Base-by-base conservation (phyloP, 92 coral and sea anemone genomes). In the Ricordea florida region DNA sequence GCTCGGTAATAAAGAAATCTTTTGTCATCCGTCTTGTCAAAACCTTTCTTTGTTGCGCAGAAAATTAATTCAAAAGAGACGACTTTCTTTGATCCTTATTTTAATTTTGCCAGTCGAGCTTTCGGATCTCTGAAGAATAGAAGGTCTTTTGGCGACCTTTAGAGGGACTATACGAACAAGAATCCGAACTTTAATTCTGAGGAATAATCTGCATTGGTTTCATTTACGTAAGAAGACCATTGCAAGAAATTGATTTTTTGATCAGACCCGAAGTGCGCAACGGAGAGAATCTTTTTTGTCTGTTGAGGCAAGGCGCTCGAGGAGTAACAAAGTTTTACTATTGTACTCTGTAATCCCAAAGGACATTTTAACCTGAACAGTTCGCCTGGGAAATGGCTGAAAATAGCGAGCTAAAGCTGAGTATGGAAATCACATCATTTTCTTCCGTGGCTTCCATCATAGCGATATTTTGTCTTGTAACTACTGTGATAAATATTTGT, bases 391-490 rank as follows among this genome's bases (percentile, higher is more conserved):
- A 69, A 38, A 69, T 69, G 76, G 64, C 40, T 3, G 36, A 69
- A 9, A 40, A 8, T 37, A 29, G 46, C 11, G 84, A 76, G 9
- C 35, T 51, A 9, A 79, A 49, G 51, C 36, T 86, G 4, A 75
- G 69, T 8, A 51, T 94, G 36, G 98, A 91, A 83, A 84, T 94
- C 37, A 86, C 92, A 15, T 92, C 94, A 8, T 89, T 91, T 32
- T 88, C 98, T 0, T 87, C 91, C 0, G 87, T 90, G 20, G 93
- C 92, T 2, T 69, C 98, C 10, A 27, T 87, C 18, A 87, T 94
- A 5, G 97, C 91, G 0, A 74, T 78, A 4, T 85, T 92, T 68
- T 92, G 98, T 49, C 74, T 94, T 40, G 61, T 94, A 82, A 94
- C 98, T 8, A 82, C 92, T 48, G 87, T 78, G 4, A 72, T 92